These are phyloP conservation scores for Nycticorax nycticorax DNA, from an alignment of 2,113 vertebrate species.

Conservation along the genomic window DNA sequence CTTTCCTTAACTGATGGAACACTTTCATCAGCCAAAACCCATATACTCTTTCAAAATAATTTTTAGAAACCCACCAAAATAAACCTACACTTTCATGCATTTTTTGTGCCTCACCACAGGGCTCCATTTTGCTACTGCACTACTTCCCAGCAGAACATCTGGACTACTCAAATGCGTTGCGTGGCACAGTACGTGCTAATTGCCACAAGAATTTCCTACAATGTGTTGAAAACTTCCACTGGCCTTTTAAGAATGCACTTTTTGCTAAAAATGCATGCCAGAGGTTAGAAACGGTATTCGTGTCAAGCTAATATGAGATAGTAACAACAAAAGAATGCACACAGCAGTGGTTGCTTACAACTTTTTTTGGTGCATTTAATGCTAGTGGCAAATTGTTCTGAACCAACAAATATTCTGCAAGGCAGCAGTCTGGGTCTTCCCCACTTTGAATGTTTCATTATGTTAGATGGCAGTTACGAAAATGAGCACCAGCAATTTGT, in stretches of 20 bases:
- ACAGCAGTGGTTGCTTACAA: neutral
- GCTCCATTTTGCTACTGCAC: neutral
- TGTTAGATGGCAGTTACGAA: neutral
- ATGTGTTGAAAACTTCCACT: neutral
- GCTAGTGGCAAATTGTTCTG: neutral
- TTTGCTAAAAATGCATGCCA: neutral
- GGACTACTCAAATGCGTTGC: neutral
- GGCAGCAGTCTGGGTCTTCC: neutral
- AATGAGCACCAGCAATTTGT: neutral
- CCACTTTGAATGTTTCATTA: neutral
- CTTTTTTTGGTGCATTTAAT: neutral
- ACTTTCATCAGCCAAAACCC: neutral
- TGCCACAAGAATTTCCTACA: neutral
- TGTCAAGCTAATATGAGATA: neutral
- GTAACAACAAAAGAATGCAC: neutral
- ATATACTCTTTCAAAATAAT: neutral
- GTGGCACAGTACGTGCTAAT: neutral
- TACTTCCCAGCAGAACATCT: neutral
- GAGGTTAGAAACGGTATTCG: neutral
- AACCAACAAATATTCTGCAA: neutral
- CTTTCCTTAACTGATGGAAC: neutral
- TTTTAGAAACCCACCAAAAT: neutral
- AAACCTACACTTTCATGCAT: neutral
- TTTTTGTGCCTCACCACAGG: neutral
- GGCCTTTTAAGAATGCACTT: neutral